Evolutionary conservation across 2,888 invertebrate genomes (phyloP), one percentile per base, ranked within the genome.

Genomic region (Selenia dentaria): DNA sequence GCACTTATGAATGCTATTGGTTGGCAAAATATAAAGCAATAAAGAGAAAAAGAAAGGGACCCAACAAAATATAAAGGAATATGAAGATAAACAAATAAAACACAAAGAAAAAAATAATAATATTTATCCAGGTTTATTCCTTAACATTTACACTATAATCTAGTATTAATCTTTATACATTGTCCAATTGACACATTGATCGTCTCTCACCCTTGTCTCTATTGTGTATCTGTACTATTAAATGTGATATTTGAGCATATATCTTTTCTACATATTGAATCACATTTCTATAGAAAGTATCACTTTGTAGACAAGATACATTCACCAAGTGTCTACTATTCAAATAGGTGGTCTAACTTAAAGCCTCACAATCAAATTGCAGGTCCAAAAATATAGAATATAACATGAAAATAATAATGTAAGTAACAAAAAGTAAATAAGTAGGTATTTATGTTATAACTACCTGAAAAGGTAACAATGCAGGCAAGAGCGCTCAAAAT

Each of bases 91-190:
- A 55, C 39, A 82, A 87, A 83, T 81, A 76, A 87, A 86, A 84
- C 74, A 40, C 74, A 81, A 83, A 79, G 67, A 63, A 83, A 83
- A 79, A 84, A 81, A 83, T 72, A 79, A 81, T 77, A 83, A 85
- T 86, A 85, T 85, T 83, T 83, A 86, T 87, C 87, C 87, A 87
- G 82, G 79, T 90, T 89, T 88, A 90, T 87, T 89, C 76, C 89
- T 87, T 89, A 90, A 83, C 79, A 83, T 74, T 86, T 77, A 88
- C 70, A 81, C 84, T 87, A 85, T 58, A 79, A 80, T 77, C 88
- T 89, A 89, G 72, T 72, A 80, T 83, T 83, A 83, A 81, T 87
- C 86, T 85, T 86, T 87, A 85, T 86, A 90, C 88, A 88, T 78
- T 79, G 79, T 85, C 87, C 79, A 83, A 79, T 77, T 65, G 77